Conservation (phyloP, 37 sponge, comb jelly and placozoan species). For the Mnemiopsis leidyi region DNA sequence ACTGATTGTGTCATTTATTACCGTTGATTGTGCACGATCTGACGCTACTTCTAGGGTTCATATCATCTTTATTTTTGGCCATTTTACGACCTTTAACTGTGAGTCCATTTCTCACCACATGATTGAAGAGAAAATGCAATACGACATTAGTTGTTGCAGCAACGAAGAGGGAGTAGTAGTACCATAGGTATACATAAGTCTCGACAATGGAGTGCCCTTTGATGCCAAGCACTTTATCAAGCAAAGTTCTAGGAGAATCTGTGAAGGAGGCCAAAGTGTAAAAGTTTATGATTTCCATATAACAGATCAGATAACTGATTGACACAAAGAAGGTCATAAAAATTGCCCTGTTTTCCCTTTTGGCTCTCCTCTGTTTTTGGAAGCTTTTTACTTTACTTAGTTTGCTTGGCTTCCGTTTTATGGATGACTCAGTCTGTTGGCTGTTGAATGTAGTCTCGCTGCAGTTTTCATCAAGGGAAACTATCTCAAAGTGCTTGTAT, state of each 20-base stretch:
- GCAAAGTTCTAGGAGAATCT: neutral
- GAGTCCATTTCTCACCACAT: neutral
- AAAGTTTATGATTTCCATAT: slow-evolving; percentile 39
- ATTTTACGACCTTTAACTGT: neutral
- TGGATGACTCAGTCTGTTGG: neutral
- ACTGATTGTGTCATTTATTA: no score
- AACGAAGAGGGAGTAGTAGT: neutral
- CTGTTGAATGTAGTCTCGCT: neutral
- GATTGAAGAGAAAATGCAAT: neutral
- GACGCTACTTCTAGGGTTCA: neutral
- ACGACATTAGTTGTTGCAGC: neutral
- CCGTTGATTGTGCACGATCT: neutral
- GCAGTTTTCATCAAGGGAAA: neutral
- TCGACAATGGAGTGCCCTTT: neutral
- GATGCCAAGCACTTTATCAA: neutral
- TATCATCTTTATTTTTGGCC: neutral
- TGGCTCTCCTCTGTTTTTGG: neutral
- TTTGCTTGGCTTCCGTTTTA: neutral
- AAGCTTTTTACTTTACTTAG: neutral
- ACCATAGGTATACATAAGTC: neutral
- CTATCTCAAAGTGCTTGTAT: neutral
- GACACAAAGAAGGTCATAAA: neutral
- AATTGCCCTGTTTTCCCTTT: slow-evolving; percentile 4
- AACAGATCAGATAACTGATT: neutral
- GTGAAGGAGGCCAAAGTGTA: neutral